Percentiles rank a stretch among this genome's conserved stretches.
These are phyloP conservation scores for Enteromius unitaeniatus DNA, from an alignment of 2,797 vertebrate species.

Conservation along the genomic window DNA sequence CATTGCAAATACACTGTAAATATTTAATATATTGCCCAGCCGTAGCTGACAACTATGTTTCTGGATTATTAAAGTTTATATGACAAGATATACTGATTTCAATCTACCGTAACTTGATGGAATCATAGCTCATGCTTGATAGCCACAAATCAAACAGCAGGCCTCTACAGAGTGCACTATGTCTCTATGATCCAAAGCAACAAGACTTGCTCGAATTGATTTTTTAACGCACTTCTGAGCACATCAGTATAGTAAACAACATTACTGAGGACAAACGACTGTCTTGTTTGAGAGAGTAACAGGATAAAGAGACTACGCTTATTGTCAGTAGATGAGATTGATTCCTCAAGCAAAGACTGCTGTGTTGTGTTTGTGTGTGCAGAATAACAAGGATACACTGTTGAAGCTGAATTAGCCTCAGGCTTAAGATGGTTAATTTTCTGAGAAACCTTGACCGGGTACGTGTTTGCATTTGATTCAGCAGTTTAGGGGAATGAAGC, in stretches of 20 bases:
- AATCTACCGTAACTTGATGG: not conserved
- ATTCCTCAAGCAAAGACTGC: not conserved
- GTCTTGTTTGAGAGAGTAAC: constrained; percentile 8
- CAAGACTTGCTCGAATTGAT: not conserved
- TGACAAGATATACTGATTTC: not conserved
- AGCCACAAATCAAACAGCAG: not conserved
- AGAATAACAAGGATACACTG: not conserved
- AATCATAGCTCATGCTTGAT: not conserved
- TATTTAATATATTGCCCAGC: not conserved
- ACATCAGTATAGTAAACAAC: constrained; percentile 26
- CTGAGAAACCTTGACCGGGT: not conserved
- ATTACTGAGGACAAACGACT: constrained; percentile 15
- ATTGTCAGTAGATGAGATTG: not conserved
- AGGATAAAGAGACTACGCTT: constrained; percentile 1
- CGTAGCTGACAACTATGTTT: not conserved
- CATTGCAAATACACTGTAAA: not conserved
- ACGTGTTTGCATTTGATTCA: not conserved
- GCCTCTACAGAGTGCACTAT: not conserved
- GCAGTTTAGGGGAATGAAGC: not conserved
- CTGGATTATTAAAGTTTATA: constrained; percentile 5
- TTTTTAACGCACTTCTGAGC: not conserved
- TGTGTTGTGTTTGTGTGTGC: constrained; percentile 16
- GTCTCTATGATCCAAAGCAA: not conserved
- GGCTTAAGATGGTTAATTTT: constrained; percentile 23
- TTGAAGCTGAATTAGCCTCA: constrained; percentile 28